A percentile compares a stretch with the other conserved stretches of the same genome.
These are phyloP conservation scores for Drosophila auraria DNA, from an alignment of 1,140 invertebrate species.

Conservation along the genomic window DNA sequence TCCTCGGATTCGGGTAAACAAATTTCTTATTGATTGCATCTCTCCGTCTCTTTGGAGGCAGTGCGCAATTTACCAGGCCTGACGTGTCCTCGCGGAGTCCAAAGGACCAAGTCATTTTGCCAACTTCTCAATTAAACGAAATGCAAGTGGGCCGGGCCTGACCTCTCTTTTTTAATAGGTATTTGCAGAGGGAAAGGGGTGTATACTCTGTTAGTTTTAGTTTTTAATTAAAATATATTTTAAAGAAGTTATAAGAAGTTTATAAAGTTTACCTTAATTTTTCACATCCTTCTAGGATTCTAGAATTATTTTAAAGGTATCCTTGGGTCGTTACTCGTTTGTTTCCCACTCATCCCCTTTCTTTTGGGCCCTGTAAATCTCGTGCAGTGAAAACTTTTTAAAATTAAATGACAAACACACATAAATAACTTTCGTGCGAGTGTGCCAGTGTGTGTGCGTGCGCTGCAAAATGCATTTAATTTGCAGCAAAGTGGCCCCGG, in stretches of 20 bases:
- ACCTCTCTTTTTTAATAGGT: neutral
- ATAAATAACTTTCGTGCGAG: slow-evolving; percentile 66
- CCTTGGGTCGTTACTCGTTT: neutral
- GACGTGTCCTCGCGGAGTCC: slow-evolving; percentile 2
- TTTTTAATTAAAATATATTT: too few relatives aligned
- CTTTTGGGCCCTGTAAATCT: slow-evolving; percentile 58
- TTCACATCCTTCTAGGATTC: too few relatives aligned
- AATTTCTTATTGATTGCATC: slow-evolving; percentile 69
- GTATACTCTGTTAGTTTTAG: too few relatives aligned
- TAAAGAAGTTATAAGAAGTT: too few relatives aligned
- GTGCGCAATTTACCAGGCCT: slow-evolving; percentile 7
- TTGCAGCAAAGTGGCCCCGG: slow-evolving; percentile 77
- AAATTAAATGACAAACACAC: slow-evolving; percentile 78
- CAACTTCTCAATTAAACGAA: slow-evolving; percentile 76
- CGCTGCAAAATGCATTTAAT: slow-evolving; percentile 63
- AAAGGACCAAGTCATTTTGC: slow-evolving; percentile 39
- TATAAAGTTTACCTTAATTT: too few relatives aligned
- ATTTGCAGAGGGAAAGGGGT: neutral
- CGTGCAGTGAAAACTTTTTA: slow-evolving; percentile 72
- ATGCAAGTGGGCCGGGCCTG: slow-evolving; percentile 38
- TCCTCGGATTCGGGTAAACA: slow-evolving; percentile 41
- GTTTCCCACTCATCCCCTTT: neutral
- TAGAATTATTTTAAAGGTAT: neutral
- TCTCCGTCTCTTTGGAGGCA: slow-evolving; percentile 28
- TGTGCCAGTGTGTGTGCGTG: slow-evolving; percentile 32